Evolutionary conservation across 2,888 invertebrate species (phyloP).

Genomic region (Agrotis ipsilon): DNA sequence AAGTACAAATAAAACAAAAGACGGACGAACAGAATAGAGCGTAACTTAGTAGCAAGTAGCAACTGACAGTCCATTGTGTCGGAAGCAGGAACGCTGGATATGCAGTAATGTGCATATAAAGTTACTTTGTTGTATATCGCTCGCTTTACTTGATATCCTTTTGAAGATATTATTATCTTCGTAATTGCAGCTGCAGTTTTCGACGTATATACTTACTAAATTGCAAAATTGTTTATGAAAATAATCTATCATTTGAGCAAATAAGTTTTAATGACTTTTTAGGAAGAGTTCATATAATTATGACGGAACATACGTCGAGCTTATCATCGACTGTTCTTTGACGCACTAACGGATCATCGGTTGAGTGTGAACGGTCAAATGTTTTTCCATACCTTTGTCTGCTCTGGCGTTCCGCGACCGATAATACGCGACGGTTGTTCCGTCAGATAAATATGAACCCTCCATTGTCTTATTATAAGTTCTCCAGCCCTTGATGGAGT

Average conservation of each 20-base stretch:
- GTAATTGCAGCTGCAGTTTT: constrained; percentile 23
- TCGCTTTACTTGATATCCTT: constrained; percentile 17
- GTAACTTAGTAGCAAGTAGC: constrained; percentile 31
- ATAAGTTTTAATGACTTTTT: too few species aligned
- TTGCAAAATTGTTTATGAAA: not conserved
- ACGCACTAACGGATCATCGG: too few species aligned
- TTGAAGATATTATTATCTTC: constrained; percentile 5
- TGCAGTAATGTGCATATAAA: constrained; percentile 49
- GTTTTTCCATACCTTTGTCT: too few species aligned
- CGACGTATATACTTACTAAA: not conserved
- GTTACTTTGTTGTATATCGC: constrained; percentile 43
- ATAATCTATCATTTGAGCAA: not conserved
- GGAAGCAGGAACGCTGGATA: constrained; percentile 11
- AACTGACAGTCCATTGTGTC: constrained; percentile 30
- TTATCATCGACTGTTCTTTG: too few species aligned
- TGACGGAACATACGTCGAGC: too few species aligned
- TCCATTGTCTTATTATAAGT: too few species aligned
- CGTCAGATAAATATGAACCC: too few species aligned
- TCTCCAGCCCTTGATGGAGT: too few species aligned
- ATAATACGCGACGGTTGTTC: too few species aligned
- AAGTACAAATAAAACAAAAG: constrained; percentile 27
- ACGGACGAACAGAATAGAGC: constrained; percentile 6
- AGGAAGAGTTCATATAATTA: too few species aligned
- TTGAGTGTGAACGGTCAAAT: too few species aligned
- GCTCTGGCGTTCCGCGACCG: too few species aligned